phyloP scores from a whole-genome alignment of 2,888 invertebrate species.

The Clostera curtula region DNA sequence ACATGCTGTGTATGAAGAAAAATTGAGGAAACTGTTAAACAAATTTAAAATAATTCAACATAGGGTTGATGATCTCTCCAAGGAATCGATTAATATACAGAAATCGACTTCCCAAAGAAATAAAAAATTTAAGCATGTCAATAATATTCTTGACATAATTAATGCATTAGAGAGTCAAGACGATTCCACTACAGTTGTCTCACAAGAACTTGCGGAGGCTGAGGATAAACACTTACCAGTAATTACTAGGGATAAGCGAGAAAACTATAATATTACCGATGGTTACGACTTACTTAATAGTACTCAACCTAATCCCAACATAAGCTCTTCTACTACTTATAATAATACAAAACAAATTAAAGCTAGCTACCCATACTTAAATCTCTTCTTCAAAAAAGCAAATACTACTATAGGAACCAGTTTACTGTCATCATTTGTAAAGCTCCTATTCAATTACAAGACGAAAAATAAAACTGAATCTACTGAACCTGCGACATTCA shows the following conservation, averaged over 20 bases:
- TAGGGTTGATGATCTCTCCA: slow-evolving; percentile 8
- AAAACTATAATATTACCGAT: too few species aligned
- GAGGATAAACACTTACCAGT: slow-evolving; percentile 29
- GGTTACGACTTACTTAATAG: slow-evolving; percentile 2
- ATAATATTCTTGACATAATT: slow-evolving; percentile 63
- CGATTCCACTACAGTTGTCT: slow-evolving; percentile 14
- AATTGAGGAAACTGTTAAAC: slow-evolving; percentile 37
- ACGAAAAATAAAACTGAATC: slow-evolving; percentile 8
- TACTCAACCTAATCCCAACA: too few species aligned
- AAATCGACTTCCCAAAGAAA: too few species aligned
- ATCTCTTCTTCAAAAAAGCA: slow-evolving; percentile 3
- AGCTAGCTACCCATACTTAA: slow-evolving; percentile 2
- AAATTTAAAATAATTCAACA: slow-evolving; percentile 23
- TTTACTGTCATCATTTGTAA: slow-evolving; percentile 41
- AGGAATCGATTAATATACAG: too few species aligned
- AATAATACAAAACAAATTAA: slow-evolving; percentile 2
- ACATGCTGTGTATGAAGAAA: slow-evolving; percentile 38
- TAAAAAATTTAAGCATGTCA: slow-evolving; percentile 32
- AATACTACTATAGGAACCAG: slow-evolving; percentile 18
- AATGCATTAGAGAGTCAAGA: slow-evolving; percentile 41
- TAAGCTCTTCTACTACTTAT: slow-evolving; percentile 3
- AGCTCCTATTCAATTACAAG: slow-evolving; percentile 39
- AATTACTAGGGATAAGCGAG: slow-evolving; percentile 3
- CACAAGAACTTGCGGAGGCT: slow-evolving; percentile 36
- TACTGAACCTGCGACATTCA: slow-evolving; percentile 10